A percentile compares a stretch with the other conserved stretches of the same genome.
Evolutionary conservation across 2,888 invertebrate species (phyloP).

Genomic region (Ectemnius cavifrons): DNA sequence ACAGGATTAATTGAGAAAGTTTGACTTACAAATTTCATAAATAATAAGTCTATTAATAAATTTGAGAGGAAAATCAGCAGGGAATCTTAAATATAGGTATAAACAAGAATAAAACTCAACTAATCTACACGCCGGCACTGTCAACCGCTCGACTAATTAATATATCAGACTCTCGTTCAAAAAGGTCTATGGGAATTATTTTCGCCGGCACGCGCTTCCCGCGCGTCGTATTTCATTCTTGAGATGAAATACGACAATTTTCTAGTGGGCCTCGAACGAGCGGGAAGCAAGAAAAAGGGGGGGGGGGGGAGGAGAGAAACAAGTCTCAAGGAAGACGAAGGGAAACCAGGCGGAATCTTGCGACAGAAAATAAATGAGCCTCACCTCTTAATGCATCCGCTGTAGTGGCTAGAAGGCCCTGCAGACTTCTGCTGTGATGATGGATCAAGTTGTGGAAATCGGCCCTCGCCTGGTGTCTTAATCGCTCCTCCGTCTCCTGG

Average conservation of each 20-base stretch:
- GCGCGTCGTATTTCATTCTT: background rate
- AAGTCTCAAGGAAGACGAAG: background rate
- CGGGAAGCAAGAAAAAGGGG: background rate
- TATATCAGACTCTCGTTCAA: too few species aligned
- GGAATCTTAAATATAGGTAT: too few species aligned
- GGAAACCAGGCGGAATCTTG: background rate
- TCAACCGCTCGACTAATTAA: too few species aligned
- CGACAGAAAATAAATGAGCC: slow-evolving; percentile 61
- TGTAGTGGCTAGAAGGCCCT: slow-evolving; percentile 87
- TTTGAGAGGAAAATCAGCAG: too few species aligned
- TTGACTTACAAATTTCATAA: too few species aligned
- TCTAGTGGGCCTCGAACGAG: background rate
- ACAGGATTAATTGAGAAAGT: too few species aligned
- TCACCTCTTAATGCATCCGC: slow-evolving; percentile 87
- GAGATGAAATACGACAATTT: slow-evolving; percentile 1
- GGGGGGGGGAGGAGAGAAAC: too few species aligned
- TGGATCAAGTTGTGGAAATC: slow-evolving; percentile 84
- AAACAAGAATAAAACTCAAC: too few species aligned
- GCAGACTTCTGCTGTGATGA: slow-evolving; percentile 86
- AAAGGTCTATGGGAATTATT: background rate
- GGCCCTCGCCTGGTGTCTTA: slow-evolving; percentile 81
- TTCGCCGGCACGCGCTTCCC: background rate
- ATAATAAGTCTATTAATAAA: too few species aligned
- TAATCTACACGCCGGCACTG: too few species aligned
- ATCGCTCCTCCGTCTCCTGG: slow-evolving; percentile 81